Evolutionary conservation across 2,797 vertebrate species (phyloP).

Genomic region (Taeniopygia guttata): DNA sequence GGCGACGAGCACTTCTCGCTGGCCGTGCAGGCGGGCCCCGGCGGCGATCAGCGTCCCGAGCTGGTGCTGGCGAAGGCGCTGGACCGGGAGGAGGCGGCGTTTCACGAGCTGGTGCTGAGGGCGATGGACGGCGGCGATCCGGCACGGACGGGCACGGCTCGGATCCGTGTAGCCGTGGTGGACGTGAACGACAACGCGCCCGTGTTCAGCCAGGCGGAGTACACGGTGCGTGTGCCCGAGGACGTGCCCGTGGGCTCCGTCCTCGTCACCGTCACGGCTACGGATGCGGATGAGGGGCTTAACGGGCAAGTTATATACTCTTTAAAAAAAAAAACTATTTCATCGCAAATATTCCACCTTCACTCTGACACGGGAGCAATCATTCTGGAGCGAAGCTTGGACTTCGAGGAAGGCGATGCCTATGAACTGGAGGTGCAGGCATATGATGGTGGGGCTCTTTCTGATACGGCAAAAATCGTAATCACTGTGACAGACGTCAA

Average conservation of each 20-base stretch:
- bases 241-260: constrained; percentile 29
- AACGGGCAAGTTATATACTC: neutral
- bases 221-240: neutral
- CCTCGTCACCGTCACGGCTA: constrained; percentile 74
- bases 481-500: constrained; percentile 64
- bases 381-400: too few relatives aligned
- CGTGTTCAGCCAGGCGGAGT: too few relatives aligned
- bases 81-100: neutral
- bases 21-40: neutral
- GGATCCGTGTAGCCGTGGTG: too few relatives aligned
- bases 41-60: neutral
- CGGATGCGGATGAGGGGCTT: constrained; percentile 78
- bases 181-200: too few relatives aligned
- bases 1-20: neutral
- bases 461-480: rapidly evolving
- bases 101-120: neutral
- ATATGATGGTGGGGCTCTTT: constrained; percentile 32
- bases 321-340: too few relatives aligned
- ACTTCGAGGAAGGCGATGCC: constrained; percentile 73
- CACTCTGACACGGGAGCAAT: too few relatives aligned
- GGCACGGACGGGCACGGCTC: constrained; percentile 62
- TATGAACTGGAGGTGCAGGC: constrained; percentile 73
- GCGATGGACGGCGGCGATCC: neutral
- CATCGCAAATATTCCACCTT: too few relatives aligned
- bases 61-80: constrained; percentile 58